Base-by-base conservation (phyloP, 1,140 invertebrate species). In the Anastatus disparis region DNA sequence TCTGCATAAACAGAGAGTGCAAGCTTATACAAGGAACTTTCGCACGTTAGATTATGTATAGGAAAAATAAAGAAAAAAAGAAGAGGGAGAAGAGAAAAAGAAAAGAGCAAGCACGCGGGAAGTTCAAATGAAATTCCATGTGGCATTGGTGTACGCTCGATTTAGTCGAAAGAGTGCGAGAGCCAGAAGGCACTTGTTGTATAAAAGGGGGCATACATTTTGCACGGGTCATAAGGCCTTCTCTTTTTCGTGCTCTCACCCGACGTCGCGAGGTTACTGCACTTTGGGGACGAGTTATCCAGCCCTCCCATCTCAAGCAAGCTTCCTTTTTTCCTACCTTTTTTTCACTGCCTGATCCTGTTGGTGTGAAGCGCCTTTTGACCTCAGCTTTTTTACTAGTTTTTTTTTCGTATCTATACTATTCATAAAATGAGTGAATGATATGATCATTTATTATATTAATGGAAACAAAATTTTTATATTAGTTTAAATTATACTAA, bases 271-370 rank as follows among this genome's bases (percentile, higher is more conserved):
- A 79, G 78, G 81, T 83, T 83, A 85, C 79, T 80, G 78, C 79
- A 83, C 83, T 82, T 83, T 67, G 58, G 82, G 82, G 82, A 85
- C 77, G 69, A 81, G 78, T 84, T 83, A 84, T 78, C 75, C 75
- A 9, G 15, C 35, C 72, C 74, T 76, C 74, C 58, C 52, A n/a
- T n/a, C n/a, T n/a, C n/a, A n/a, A n/a, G n/a, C n/a, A n/a, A 31
- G 22, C 35, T 26, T 8, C 10, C 68, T 40, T 68, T 65, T 64
- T 44, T 65, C 44, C 59, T 38, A 17, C 38, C 67, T 35, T 56
- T 31, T 27, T n/a, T n/a, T n/a, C n/a, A n/a, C n/a, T n/a, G n/a
- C n/a, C n/a, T n/a, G n/a, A n/a, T n/a, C 42, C 17, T 20, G 6
- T 17, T 24, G 6, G 10, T 10, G n/a, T 35, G 13, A 35, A 20